Percentiles rank a stretch among this genome's conserved stretches.
Conservation (phyloP, 2,113 vertebrate species). For the Otolemur garnettii region DNA sequence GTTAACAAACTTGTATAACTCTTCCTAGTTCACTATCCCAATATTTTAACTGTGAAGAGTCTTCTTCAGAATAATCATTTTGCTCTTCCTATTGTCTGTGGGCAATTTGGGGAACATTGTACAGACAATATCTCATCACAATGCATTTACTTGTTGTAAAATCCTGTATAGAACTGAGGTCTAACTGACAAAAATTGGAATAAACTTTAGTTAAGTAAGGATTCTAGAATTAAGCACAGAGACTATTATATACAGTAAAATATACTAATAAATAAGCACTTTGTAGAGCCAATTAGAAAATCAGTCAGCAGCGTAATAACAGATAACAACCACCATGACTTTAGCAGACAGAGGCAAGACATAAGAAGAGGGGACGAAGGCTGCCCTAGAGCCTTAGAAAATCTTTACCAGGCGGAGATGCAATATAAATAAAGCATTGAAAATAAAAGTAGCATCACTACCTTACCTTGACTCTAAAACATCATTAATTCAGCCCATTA, state of each 20-base stretch:
- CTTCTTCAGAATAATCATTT: not conserved
- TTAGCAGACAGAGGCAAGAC: not conserved
- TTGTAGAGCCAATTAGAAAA: not conserved
- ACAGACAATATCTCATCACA: no score
- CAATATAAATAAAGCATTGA: not conserved
- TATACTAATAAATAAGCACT: not conserved
- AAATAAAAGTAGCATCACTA: not conserved
- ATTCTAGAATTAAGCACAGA: not conserved
- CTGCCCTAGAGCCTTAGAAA: not conserved
- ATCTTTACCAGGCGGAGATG: not conserved
- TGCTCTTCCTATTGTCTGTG: not conserved
- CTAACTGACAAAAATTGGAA: not conserved
- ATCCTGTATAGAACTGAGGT: rapidly evolving
- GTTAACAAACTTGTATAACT: not conserved
- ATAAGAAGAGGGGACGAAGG: rapidly evolving
- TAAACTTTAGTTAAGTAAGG: not conserved
- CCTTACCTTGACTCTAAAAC: not conserved
- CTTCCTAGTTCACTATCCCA: not conserved
- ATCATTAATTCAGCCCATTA: not conserved
- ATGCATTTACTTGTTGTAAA: not conserved
- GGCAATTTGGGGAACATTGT: rapidly evolving
- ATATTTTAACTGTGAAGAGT: not conserved
- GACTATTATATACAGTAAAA: not conserved
- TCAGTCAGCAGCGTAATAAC: not conserved
- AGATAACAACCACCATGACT: not conserved